These are phyloP conservation scores for Matsumyia berberina DNA, from an alignment of 2,888 invertebrate species.

Conservation along the genomic window DNA sequence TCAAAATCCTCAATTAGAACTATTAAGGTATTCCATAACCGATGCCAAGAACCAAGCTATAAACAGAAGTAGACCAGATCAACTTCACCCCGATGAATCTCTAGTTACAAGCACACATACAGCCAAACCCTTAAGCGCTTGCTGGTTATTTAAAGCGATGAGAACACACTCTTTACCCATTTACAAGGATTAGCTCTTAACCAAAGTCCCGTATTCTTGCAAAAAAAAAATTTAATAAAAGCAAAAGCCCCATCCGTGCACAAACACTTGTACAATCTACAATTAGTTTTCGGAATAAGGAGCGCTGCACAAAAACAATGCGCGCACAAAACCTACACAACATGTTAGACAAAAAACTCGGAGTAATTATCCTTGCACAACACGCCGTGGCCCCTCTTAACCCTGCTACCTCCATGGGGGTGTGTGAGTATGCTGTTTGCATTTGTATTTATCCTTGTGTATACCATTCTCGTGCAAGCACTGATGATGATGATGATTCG, in stretches of 20 bases:
- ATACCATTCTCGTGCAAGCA: neutral
- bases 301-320: neutral
- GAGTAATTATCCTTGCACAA: conserved; percentile 63
- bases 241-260: neutral
- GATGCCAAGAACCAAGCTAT: no score
- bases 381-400: conserved; percentile 49
- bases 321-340: conserved; percentile 3
- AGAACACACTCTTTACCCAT: no score
- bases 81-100: no score
- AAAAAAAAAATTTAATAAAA: no score
- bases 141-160: no score
- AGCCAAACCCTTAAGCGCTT: no score
- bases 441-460: conserved; percentile 7
- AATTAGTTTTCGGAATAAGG: conserved; percentile 52
- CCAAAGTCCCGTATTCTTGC: no score
- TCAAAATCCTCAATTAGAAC: no score
- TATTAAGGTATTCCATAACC: no score
- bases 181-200: no score
- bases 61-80: no score
- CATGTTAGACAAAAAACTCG: conserved; percentile 33
- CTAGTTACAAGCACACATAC: no score
- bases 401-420: neutral
- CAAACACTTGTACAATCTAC: conserved; percentile 16
- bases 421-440: conserved; percentile 9
- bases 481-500: conserved; percentile 19